These are phyloP conservation scores for Pseudanteris insignis DNA, from an alignment of 2,888 invertebrate genomes.

Conservation along the genomic window DNA sequence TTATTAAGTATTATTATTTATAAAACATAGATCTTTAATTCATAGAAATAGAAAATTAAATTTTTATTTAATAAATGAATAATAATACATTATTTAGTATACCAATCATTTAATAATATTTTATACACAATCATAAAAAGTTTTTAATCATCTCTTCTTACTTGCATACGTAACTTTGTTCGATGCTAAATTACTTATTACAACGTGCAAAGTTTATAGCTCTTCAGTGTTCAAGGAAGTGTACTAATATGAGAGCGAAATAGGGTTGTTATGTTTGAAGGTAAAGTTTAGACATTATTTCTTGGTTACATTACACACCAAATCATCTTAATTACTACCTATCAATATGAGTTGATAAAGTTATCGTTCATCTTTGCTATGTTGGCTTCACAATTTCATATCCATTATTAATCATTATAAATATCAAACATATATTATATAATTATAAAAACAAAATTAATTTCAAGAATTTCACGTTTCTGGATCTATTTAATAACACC, in stretches of 20 bases:
- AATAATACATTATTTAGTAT: too few relatives aligned
- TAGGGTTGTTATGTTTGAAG: slow-evolving; percentile 62
- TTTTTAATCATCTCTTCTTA: slow-evolving; percentile 1
- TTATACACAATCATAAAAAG: too few relatives aligned
- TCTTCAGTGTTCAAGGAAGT: slow-evolving; percentile 62
- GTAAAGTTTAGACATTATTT: slow-evolving; percentile 58
- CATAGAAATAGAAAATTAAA: background rate
- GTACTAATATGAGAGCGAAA: slow-evolving; percentile 62
- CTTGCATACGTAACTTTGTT: slow-evolving; percentile 20
- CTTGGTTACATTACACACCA: slow-evolving; percentile 47
- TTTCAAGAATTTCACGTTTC: too few relatives aligned
- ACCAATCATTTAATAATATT: too few relatives aligned
- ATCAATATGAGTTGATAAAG: slow-evolving; percentile 55
- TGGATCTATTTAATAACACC: too few relatives aligned
- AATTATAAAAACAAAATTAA: too few relatives aligned
- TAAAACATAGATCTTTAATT: too few relatives aligned
- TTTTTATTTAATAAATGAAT: too few relatives aligned
- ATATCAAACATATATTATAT: too few relatives aligned
- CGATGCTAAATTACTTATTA: slow-evolving; percentile 37
- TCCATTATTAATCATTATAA: too few relatives aligned
- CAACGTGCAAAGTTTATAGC: slow-evolving; percentile 43
- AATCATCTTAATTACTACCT: slow-evolving; percentile 44
- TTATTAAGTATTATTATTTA: too few relatives aligned
- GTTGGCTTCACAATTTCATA: too few relatives aligned
- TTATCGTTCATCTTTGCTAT: slow-evolving; percentile 61